Evolutionary conservation across 2,113 vertebrate species (phyloP), one percentile per base, ranked within the genome.

Genomic region (Phylloscopus whistleri): DNA sequence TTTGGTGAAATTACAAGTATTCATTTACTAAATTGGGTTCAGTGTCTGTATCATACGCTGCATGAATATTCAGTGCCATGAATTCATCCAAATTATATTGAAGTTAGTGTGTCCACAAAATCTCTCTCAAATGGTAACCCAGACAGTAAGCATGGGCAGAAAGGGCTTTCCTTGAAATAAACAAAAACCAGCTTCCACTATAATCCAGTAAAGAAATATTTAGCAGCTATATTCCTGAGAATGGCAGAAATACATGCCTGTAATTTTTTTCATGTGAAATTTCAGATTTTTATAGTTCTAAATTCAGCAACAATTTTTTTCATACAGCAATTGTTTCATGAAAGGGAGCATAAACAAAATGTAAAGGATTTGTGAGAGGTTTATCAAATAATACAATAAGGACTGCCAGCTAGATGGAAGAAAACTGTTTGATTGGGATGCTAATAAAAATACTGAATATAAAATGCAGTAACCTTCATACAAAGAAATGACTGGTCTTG

Each of bases 11-110:
- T 98, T 98, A 98, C 97, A 98, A 98, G 97, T 98, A 97, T 98
- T 98, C 98, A 98, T 98, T 98, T 98, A 98, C 98, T 98, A 98
- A 98, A 98, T 98, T 98, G 98, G 97, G 98, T 98, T 98, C 97
- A 97, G 97, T 97, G 97, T 98, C 97, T 97, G 96, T 98, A 98
- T 98, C 97, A 95, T 95, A 97, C 33, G 17, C 96, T 11, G 6
- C 93, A 98, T 98, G 98, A 98, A 98, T 98, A 98, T 98, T 98
- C 98, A 98, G 94, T 73, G 63, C 86, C 62, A 88, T 86, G 95
- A 97, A 97, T 95, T 91, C 87, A 96, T 96, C 94, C 94, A 87
- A 98, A 92, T 89, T 97, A 95, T 95, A 96, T 86, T 87, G 95
- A 96, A 97, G 95, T 96, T 97, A 97, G 90, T 72, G 94, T 84